These are phyloP conservation scores for Balaeniceps rex DNA, from an alignment of 2,113 vertebrate genomes.

Conservation along the genomic window DNA sequence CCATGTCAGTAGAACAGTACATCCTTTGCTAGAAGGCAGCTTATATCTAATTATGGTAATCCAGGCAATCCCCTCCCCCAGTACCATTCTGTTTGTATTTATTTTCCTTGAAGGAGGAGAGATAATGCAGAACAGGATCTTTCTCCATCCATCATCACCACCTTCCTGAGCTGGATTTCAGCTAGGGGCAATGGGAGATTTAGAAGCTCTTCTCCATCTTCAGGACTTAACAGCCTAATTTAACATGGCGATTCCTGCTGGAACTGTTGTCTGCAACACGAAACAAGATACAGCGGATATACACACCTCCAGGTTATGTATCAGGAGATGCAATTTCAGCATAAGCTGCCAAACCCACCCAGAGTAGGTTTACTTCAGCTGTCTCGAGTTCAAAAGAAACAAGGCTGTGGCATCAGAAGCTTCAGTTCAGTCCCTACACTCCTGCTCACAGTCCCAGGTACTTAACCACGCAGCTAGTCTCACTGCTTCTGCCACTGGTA, in stretches of 20 bases:
- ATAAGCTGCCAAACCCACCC: neutral
- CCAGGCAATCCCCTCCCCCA: neutral
- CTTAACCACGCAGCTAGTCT: neutral
- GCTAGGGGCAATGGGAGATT: neutral
- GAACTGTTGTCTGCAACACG: neutral
- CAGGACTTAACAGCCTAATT: neutral
- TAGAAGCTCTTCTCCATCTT: neutral
- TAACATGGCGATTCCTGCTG: neutral
- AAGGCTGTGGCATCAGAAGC: neutral
- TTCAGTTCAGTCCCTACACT: neutral
- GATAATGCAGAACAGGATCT: neutral
- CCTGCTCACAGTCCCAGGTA: neutral
- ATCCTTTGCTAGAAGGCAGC: conserved; percentile 13
- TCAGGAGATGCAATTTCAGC: neutral
- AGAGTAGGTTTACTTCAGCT: neutral
- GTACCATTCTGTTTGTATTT: neutral
- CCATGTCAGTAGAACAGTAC: neutral
- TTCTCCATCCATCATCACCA: neutral
- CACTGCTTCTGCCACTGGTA: neutral
- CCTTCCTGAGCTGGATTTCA: neutral
- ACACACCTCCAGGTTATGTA: neutral
- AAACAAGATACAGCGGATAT: neutral
- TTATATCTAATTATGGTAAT: neutral
- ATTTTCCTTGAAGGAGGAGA: neutral
- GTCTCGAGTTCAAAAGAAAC: neutral